Base-by-base conservation (phyloP, 2,888 invertebrate genomes). In the Drosophila mimetica region DNA sequence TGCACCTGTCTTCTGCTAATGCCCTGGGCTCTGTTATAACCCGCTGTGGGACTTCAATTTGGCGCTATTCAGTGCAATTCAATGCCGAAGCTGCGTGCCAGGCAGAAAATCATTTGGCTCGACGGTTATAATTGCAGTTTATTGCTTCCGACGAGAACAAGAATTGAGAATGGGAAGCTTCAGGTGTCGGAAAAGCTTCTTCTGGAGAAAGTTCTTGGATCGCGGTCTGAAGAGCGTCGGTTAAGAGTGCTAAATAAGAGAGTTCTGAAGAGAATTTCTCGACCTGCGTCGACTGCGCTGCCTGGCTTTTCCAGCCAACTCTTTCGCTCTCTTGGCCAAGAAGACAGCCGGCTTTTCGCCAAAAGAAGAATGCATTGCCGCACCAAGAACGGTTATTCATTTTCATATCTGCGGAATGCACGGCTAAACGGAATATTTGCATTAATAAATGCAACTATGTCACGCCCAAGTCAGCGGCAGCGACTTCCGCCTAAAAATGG, bases 361-460 rank as follows among this genome's bases (percentile, higher is more conserved):
- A 44, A 50, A 50, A 36, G 50, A 63, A 51, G 41, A 65, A 75
- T 83, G 72, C 48, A 65, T 63, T 71, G 63, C 55, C 53, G 51
- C 47, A 42, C 14, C 32, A 39, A 25, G 71, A 82, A 74, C 71
- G 71, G 82, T 77, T 85, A 77, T 63, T 73, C 57, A 82, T 85
- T 82, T 84, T 84, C 74, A 85, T 72, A 82, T 73, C 42, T 44
- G 58, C 53, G 41, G 85, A 76, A 78, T 82, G 76, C 74, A 53
- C 60, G 34, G 63, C 46, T 63, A 73, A 74, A 52, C 74, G 54
- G 79, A 70, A 76, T 79, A 86, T 84, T 82, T 84, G 76, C 82
- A 86, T 87, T 84, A 85, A 82, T 87, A 82, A 82, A 82, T 82
- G 82, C 85, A 82, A 84, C 87, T 84, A 73, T 82, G 82, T 82